Evolutionary conservation across 2,797 vertebrate genomes (phyloP), one percentile per base, ranked within the genome.

Genomic region (Dryobates pubescens): DNA sequence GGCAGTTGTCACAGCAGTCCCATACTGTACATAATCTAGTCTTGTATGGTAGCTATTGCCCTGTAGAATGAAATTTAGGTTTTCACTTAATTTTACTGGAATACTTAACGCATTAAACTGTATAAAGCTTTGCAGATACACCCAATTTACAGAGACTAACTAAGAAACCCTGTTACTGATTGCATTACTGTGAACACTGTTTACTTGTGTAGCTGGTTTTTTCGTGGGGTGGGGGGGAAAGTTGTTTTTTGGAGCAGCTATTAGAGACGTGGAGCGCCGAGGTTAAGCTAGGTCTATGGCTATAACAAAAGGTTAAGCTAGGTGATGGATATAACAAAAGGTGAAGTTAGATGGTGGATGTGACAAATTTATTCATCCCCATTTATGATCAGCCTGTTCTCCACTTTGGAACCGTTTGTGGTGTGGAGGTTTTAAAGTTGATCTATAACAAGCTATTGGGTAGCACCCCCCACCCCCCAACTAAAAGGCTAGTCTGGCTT

Each of bases 1-100:
- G 86, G 88, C 83, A 89, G 76, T 92, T 87, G 73, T 91, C 86
- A 81, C 78, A 92, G 88, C 90, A 36, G 67, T 95, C 96, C 94
- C 95, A 95, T 96, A 76, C 93, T 96, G 92, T 96, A 96, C 94
- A 95, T 96, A 93, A 89, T 32, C 92, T 94, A 93, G 95, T 94
- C 92, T 92, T 91, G 92, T 94, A 91, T 92, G 90, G 91, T 95
- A 94, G 90, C 29, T 96, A 90, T 85, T 93, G 76, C 91, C 91
- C 93, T 96, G 95, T 95, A 96, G 91, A 79, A 81, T 62, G 62
- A 88, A 83, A 79, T 47, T 82, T 93, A 73, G 91, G 91, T 89
- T 95, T 93, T 92, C 92, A 92, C 80, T 88, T 88, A 82, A 96
- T 85, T 83, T 90, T 95, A 91, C 90, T 96, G 95, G 91, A 95